These are phyloP conservation scores for Argyrosomus japonicus DNA, from an alignment of 2,113 vertebrate genomes.

Conservation along the genomic window DNA sequence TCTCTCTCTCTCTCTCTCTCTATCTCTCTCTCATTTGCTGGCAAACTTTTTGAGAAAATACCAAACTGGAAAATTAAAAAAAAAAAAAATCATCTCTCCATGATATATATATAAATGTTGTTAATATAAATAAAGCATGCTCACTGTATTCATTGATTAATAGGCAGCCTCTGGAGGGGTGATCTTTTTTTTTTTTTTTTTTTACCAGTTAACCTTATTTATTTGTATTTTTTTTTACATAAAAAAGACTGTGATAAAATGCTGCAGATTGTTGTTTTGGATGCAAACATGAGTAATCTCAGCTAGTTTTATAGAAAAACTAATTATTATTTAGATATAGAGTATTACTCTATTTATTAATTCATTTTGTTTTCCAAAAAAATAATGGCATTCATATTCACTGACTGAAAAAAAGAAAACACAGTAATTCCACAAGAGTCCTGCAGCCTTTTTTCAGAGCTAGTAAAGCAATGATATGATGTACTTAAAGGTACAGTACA, in stretches of 20 bases:
- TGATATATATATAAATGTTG: neutral
- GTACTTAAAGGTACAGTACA: too few relatives aligned
- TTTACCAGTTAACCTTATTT: neutral
- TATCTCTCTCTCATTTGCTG: conserved; percentile 3
- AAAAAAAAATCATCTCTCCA: too few relatives aligned
- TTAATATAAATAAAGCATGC: neutral
- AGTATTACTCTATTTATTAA: too few relatives aligned
- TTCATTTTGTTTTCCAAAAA: too few relatives aligned
- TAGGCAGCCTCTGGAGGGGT: neutral
- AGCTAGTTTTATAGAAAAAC: neutral
- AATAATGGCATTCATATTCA: too few relatives aligned
- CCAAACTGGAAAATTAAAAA: neutral
- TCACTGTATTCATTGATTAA: neutral
- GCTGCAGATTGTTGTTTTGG: neutral
- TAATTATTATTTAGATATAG: neutral
- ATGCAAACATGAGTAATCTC: neutral
- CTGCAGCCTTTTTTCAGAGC: too few relatives aligned
- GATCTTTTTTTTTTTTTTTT: neutral
- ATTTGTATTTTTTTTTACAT: neutral
- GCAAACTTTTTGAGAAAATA: conserved; percentile 20
- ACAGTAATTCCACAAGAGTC: too few relatives aligned
- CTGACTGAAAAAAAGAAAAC: too few relatives aligned
- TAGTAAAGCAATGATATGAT: too few relatives aligned
- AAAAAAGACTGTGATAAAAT: neutral
- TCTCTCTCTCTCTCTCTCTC: neutral